phyloP scores from a whole-genome alignment of 2,113 vertebrate species.

The Hippotragus niger region DNA sequence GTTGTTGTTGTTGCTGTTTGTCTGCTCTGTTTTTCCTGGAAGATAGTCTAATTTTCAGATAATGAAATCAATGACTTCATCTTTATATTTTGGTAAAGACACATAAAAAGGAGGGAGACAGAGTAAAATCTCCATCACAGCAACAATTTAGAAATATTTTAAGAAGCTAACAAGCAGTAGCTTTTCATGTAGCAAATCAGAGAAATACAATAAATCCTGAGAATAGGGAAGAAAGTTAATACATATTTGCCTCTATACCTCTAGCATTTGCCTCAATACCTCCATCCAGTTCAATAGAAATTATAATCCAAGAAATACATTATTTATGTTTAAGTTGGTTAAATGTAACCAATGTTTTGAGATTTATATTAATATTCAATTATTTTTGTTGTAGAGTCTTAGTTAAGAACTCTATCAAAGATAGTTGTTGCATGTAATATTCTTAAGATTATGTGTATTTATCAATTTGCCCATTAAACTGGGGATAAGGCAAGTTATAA shows the following conservation, averaged over 20 bases:
- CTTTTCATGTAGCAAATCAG: neutral
- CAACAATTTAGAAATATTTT: neutral
- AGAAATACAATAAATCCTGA: neutral
- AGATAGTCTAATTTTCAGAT: neutral
- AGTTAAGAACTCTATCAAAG: neutral
- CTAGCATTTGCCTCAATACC: neutral
- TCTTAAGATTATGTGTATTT: neutral
- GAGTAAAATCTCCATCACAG: neutral
- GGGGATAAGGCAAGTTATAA: neutral
- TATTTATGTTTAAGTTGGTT: neutral
- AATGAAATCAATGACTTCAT: neutral
- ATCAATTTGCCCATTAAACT: neutral
- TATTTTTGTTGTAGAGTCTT: neutral
- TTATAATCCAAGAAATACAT: neutral
- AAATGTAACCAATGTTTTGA: neutral
- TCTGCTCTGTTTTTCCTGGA: neutral
- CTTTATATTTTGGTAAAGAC: neutral
- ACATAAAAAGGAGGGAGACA: neutral
- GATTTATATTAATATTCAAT: neutral
- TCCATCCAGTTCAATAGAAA: neutral
- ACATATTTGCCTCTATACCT: neutral
- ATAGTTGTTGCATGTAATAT: neutral
- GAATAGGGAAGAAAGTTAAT: neutral
- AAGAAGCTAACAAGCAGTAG: neutral
- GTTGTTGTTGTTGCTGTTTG: neutral